Base-by-base conservation (phyloP, 2,888 invertebrate species). In the Agrochola lychnidis region DNA sequence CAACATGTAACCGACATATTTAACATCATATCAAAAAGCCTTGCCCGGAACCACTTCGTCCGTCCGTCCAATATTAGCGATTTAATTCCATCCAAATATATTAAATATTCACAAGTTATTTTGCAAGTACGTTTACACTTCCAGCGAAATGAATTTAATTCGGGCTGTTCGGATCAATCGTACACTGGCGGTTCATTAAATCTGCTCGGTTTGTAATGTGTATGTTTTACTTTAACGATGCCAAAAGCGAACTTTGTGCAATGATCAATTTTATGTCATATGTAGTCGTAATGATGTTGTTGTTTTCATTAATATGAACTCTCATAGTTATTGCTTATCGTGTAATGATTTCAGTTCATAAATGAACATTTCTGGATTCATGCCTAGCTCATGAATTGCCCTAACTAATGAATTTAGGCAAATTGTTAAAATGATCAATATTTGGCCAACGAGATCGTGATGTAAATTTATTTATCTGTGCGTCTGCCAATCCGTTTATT, bases 101-200 rank as follows among this genome's bases (percentile, higher is more conserved):
- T 81, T 42, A 78, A 79, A 77, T 79, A 84, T 85, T 83, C 57
- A 80, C 64, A 63, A 77, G 62, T 74, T 78, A 77, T 80, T 82
- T 68, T 73, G 68, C 57, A 84, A 81, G 70, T 85, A 61, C 73
- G 70, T 87, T 87, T 82, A 84, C 75, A 70, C 78, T 70, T 66
- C 14, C 71, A 73, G 10, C 36, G 19, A 76, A 78, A 84, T 73
- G 3, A 68, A 74, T 85, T 70, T 76, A 81, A 78, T 75, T 69
- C 25, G 14, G 7, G 42, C 40, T 40, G 22, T 56, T 42, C 12
- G 56, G 61, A 79, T 67, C 69, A 74, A 74, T 86, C 36, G 42
- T 57, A 67, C 48, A 63, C 53, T 62, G 53, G 53, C 19, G 81
- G 81, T 81, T 84, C 84, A 81, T 74, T 84, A 76, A 86, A 84